Base-by-base conservation (phyloP, 2,888 invertebrate species). In the Spatulosminthurus flaviceps region DNA sequence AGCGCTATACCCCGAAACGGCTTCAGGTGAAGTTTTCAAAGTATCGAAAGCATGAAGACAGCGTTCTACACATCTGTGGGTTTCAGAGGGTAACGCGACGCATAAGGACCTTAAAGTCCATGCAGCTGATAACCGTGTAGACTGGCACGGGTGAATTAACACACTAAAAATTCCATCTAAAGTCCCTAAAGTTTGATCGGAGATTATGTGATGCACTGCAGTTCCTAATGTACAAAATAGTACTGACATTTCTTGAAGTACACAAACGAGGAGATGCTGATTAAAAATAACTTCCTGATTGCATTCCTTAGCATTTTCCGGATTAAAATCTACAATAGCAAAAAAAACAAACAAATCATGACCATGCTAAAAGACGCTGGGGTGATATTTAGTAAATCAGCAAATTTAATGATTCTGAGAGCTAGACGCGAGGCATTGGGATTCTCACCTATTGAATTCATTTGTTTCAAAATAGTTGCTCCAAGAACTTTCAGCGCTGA, bases 401-500 rank as follows among this genome's bases (percentile, higher is more conserved):
- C n/a, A n/a, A n/a, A n/a, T n/a, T n/a, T n/a, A n/a, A n/a, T n/a
- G n/a, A n/a, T n/a, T n/a, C n/a, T n/a, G n/a, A n/a, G n/a, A n/a
- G n/a, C n/a, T n/a, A n/a, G n/a, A n/a, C n/a, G n/a, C n/a, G n/a
- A n/a, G n/a, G n/a, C n/a, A n/a, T n/a, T n/a, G n/a, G 29, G 13
- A 34, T 24, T 13, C 22, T 69, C 86, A 90, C 90, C 90, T 83
- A 96, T 95, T 5, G 94, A 93, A 89, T 95, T 96, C 95, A 97
- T 97, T 89, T 97, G 96, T 86, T 96, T 95, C 64, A 94, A 92
- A 78, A 98, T 93, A 77, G 97, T 93, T 84, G 94, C 93, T 83
- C 96, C 93, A 77, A 99, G 93, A 88, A 98, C 97, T 87, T 96
- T 95, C 87, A 96, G 95, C 0, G 98, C 98, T 0, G 95, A 94